These are phyloP conservation scores for Mamestra brassicae DNA, from an alignment of 2,888 invertebrate genomes.

Conservation along the genomic window DNA sequence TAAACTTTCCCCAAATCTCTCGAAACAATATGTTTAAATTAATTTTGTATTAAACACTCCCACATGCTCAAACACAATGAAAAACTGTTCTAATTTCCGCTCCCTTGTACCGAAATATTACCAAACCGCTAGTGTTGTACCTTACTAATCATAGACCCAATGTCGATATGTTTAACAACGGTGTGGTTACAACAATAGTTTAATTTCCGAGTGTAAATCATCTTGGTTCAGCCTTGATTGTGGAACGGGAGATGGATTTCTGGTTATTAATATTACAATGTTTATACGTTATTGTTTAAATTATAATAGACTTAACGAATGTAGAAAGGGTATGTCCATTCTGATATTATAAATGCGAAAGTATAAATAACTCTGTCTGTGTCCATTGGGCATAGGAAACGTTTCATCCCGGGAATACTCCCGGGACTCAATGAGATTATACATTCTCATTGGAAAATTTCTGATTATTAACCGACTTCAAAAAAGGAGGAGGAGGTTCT, in stretches of 20 bases:
- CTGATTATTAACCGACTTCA: too few species aligned
- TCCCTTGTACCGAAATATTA: slow-evolving; percentile 19
- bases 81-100: slow-evolving; percentile 49
- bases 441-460: too few species aligned
- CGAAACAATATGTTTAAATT: background rate
- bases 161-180: slow-evolving; percentile 40
- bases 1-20: background rate
- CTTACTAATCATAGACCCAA: slow-evolving; percentile 18
- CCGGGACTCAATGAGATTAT: too few species aligned
- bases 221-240: slow-evolving; percentile 35
- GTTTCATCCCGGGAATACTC: too few species aligned
- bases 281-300: background rate
- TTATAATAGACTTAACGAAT: too few species aligned
- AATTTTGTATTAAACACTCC: background rate
- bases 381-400: too few species aligned
- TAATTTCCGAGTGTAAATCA: slow-evolving; percentile 72
- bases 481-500: too few species aligned
- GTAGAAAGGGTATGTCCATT: background rate
- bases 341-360: too few species aligned
- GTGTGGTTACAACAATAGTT: slow-evolving; percentile 66
- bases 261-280: background rate
- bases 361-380: too few species aligned
- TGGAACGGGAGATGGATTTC: slow-evolving; percentile 34
- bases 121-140: slow-evolving; percentile 26
- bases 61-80: slow-evolving; percentile 11